Conservation (phyloP, 2,888 invertebrate species). For the Hydraecia micacea region DNA sequence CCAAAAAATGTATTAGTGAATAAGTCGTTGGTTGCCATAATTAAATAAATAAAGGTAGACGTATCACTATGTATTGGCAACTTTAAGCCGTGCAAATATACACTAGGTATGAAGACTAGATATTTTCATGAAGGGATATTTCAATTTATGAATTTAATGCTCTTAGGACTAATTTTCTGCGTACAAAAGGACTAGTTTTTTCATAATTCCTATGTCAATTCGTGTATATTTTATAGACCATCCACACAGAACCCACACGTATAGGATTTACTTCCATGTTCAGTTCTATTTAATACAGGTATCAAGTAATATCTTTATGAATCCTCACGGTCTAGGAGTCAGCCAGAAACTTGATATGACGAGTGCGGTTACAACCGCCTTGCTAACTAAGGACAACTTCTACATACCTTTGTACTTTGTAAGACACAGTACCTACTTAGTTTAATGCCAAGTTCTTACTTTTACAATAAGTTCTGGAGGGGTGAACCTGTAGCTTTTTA, state of each 20-base stretch:
- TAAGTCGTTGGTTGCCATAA: too few relatives aligned
- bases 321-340: conserved; percentile 64
- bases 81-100: conserved; percentile 9
- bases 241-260: conserved; percentile 17
- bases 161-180: conserved; percentile 2
- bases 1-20: too few relatives aligned
- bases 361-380: conserved; percentile 70
- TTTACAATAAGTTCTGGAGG: not conserved
- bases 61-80: conserved; percentile 31
- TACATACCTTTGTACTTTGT: conserved; percentile 13
- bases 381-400: conserved; percentile 52
- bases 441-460: too few relatives aligned
- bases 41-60: not conserved
- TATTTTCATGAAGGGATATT: not conserved
- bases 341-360: conserved; percentile 63
- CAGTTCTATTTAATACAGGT: conserved; percentile 33
- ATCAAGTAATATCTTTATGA: conserved; percentile 48
- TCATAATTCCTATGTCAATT: not conserved
- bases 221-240: not conserved
- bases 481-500: not conserved
- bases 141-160: not conserved
- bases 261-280: conserved; percentile 22
- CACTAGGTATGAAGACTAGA: not conserved
- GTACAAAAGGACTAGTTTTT: not conserved
- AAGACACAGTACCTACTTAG: not conserved